phyloP scores from a whole-genome alignment of 2,888 invertebrate genomes.

The Brachypterus glaber region DNA sequence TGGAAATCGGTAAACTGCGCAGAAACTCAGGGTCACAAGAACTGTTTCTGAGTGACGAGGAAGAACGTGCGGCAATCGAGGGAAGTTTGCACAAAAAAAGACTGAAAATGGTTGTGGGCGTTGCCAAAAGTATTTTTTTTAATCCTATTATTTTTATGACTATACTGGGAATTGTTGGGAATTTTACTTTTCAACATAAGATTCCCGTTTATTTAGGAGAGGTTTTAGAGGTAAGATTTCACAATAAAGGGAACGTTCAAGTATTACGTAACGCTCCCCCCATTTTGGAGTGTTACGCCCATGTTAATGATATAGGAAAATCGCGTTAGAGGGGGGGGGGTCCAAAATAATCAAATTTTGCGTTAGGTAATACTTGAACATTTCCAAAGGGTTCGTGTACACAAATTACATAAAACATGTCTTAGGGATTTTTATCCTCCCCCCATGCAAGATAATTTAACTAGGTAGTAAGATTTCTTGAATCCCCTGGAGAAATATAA shows the following conservation, averaged over 20 bases:
- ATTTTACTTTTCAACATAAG: conserved; percentile 68
- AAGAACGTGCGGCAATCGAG: conserved; percentile 16
- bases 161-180: conserved; percentile 77
- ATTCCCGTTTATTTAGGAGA: conserved; percentile 67
- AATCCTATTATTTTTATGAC: conserved; percentile 94
- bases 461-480: no score
- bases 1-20: conserved; percentile 61
- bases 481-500: no score
- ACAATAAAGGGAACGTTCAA: background rate
- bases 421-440: no score
- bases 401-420: no score
- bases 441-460: no score
- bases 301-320: no score
- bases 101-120: conserved; percentile 34
- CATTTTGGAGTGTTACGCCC: no score
- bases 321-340: no score
- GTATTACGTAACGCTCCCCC: no score
- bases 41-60: conserved; percentile 27
- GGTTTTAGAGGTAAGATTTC: conserved; percentile 56
- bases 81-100: conserved; percentile 29
- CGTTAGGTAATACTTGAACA: no score
- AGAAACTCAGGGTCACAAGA: conserved; percentile 37
- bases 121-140: conserved; percentile 61
- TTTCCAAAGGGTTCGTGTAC: no score
- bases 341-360: no score